phyloP scores from a whole-genome alignment of 2,888 invertebrate species.

The Siphlonurus alternatus region DNA sequence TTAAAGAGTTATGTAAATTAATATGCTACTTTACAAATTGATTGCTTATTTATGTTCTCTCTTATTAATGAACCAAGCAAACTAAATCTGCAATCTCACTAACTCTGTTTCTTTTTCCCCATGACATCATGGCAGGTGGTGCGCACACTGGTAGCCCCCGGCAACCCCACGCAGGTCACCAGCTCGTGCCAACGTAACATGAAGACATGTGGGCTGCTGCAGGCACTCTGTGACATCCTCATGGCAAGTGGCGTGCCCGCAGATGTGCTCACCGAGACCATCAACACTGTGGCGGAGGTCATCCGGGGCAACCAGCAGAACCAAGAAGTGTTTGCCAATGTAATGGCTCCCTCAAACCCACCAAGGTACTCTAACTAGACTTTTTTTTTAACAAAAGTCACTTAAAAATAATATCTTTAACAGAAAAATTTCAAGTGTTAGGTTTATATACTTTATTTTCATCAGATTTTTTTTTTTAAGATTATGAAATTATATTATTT shows the following conservation, averaged over 20 bases:
- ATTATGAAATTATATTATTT: neutral
- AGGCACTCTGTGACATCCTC: constrained; percentile 70
- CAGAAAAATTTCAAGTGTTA: neutral
- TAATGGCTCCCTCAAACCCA: constrained; percentile 84
- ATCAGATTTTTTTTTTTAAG: neutral
- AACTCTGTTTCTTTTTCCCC: neutral
- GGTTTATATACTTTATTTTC: neutral
- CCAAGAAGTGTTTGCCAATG: constrained; percentile 77
- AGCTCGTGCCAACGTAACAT: constrained; percentile 73
- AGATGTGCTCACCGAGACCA: constrained; percentile 89
- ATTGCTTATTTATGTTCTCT: neutral
- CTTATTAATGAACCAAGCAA: neutral
- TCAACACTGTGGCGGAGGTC: constrained; percentile 86
- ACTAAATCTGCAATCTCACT: neutral
- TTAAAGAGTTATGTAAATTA: too few species aligned
- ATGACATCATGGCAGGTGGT: constrained; percentile 31
- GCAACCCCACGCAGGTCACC: constrained; percentile 69
- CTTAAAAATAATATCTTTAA: neutral
- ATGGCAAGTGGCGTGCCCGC: constrained; percentile 96
- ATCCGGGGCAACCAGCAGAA: constrained; percentile 79
- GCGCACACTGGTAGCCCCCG: constrained; percentile 81
- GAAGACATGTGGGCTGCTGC: constrained; percentile 65
- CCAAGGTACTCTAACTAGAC: constrained; percentile 40
- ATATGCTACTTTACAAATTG: neutral
- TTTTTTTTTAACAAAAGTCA: neutral